These are phyloP conservation scores for Echinops telfairi DNA, from an alignment of 2,113 vertebrate species.

Conservation along the genomic window DNA sequence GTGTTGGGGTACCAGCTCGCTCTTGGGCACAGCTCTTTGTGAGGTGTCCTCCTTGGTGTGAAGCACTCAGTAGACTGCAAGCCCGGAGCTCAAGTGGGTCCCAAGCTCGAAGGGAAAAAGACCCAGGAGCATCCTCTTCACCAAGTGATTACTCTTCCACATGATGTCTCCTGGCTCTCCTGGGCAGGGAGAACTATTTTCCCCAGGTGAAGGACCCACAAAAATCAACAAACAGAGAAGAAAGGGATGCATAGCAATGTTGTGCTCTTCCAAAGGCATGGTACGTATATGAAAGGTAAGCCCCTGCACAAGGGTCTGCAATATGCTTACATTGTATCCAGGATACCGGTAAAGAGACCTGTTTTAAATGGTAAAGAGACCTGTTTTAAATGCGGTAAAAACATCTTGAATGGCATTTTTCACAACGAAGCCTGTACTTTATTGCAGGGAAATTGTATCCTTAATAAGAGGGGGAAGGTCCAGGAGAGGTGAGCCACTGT, in stretches of 20 bases:
- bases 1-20: neutral
- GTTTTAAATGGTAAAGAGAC: neutral
- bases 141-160: neutral
- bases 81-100: neutral
- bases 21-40: neutral
- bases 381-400: neutral
- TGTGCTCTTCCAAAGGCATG: constrained; percentile 12
- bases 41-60: neutral
- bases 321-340: neutral
- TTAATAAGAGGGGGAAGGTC: neutral
- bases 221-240: neutral
- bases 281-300: constrained; percentile 1
- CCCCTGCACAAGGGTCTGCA: neutral
- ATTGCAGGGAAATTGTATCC: too few species aligned
- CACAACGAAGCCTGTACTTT: neutral
- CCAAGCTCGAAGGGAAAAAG: neutral
- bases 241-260: neutral
- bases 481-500: too few species aligned
- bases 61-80: neutral
- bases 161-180: neutral
- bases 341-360: neutral
- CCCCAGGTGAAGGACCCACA: neutral
- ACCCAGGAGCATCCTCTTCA: neutral
- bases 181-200: neutral
- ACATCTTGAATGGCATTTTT: neutral